Conservation (phyloP, 2,888 invertebrate species). For the Colletes collaris region DNA sequence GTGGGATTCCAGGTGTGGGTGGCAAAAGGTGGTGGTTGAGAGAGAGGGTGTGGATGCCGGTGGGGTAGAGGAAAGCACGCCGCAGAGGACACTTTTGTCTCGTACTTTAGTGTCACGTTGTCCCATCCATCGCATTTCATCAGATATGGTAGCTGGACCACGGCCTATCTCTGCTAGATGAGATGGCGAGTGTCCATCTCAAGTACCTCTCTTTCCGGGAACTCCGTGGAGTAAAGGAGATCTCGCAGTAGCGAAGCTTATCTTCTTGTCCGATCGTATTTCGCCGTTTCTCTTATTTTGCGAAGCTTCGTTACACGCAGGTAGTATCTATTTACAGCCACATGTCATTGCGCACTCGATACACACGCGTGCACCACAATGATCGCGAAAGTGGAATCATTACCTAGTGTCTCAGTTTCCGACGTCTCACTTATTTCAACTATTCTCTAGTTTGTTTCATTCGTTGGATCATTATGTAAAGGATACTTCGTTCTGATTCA, state of each 20-base stretch:
- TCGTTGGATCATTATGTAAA: too few species aligned
- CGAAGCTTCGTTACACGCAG: conserved; percentile 69
- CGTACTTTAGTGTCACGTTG: conserved; percentile 72
- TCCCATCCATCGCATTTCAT: conserved; percentile 74
- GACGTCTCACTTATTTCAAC: not conserved
- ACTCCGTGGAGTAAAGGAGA: conserved; percentile 71
- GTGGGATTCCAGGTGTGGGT: conserved; percentile 35
- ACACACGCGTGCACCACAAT: conserved; percentile 2
- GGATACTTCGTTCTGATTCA: too few species aligned
- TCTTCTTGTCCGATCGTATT: conserved; percentile 76
- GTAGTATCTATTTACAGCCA: conserved; percentile 59
- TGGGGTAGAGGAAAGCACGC: conserved; percentile 42
- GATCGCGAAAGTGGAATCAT: not conserved
- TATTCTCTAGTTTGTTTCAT: too few species aligned
- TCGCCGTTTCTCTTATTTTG: conserved; percentile 72
- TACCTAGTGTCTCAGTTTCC: not conserved
- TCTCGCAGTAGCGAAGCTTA: conserved; percentile 75
- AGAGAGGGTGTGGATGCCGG: conserved; percentile 25
- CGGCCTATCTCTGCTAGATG: conserved; percentile 75
- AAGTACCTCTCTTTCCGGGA: conserved; percentile 75
- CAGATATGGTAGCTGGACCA: conserved; percentile 74
- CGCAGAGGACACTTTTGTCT: conserved; percentile 72
- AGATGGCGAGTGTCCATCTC: conserved; percentile 74
- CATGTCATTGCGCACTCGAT: conserved; percentile 39
- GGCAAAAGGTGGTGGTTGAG: conserved; percentile 43